Conservation (phyloP, 2,888 invertebrate species). For the Thereva unica region DNA sequence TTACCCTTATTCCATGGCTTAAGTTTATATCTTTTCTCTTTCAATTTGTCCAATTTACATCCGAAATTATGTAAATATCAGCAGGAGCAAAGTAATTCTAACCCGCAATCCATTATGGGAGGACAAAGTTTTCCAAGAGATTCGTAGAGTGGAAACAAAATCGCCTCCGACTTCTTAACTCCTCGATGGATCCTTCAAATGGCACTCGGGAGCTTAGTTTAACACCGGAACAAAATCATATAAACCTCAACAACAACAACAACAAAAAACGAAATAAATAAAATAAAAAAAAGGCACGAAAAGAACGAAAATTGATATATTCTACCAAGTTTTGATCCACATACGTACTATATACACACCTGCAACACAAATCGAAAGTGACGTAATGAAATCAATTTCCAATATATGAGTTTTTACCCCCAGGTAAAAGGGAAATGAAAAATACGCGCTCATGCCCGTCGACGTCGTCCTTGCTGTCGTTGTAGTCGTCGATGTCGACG, state of each 20-base stretch:
- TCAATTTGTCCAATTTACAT: slow-evolving; percentile 43
- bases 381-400: slow-evolving; percentile 42
- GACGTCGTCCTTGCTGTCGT: no score
- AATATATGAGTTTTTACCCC: slow-evolving; percentile 39
- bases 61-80: slow-evolving; percentile 41
- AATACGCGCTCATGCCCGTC: slow-evolving; percentile 30
- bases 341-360: slow-evolving; percentile 1
- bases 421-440: slow-evolving; percentile 38
- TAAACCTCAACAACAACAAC: not conserved
- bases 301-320: no score
- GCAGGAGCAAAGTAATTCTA: slow-evolving; percentile 10
- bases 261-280: not conserved
- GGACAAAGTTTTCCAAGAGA: slow-evolving; percentile 31
- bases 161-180: not conserved
- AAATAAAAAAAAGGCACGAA: no score
- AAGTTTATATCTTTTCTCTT: slow-evolving; percentile 39
- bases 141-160: slow-evolving; percentile 19
- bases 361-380: slow-evolving; percentile 36
- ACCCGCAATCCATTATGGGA: slow-evolving; percentile 24
- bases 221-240: slow-evolving; percentile 2
- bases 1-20: slow-evolving; percentile 32
- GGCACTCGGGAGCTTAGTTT: not conserved
- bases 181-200: not conserved
- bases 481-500: no score
- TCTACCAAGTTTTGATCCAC: no score